phyloP scores from a whole-genome alignment of 2,888 invertebrate species.

The Limenitis camilla region DNA sequence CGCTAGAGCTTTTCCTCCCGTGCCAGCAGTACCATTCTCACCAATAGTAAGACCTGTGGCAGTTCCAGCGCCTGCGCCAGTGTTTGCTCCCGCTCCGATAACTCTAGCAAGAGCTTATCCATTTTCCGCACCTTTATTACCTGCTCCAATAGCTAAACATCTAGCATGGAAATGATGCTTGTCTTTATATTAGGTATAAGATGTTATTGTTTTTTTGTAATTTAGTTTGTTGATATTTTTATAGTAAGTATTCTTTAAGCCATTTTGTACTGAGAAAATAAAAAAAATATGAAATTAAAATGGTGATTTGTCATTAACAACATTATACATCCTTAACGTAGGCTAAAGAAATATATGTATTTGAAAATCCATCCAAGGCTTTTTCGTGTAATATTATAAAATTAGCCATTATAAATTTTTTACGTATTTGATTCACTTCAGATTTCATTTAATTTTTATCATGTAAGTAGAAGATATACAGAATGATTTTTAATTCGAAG shows the following conservation, averaged over 20 bases:
- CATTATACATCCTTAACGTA: not conserved
- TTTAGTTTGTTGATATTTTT: slow-evolving; percentile 29
- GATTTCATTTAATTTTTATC: too few relatives aligned
- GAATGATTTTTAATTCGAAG: too few relatives aligned
- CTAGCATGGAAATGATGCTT: slow-evolving; percentile 59
- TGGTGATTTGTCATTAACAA: slow-evolving; percentile 10
- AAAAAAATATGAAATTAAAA: slow-evolving; percentile 26
- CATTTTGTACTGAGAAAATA: slow-evolving; percentile 34
- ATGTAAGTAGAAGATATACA: too few relatives aligned
- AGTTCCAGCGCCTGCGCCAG: slow-evolving; percentile 34
- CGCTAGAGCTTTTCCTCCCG: slow-evolving; percentile 27
- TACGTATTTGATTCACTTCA: too few relatives aligned
- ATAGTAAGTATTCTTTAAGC: slow-evolving; percentile 30
- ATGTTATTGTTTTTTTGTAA: slow-evolving; percentile 20
- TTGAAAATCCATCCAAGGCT: too few relatives aligned
- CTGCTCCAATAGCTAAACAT: slow-evolving; percentile 42
- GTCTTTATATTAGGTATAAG: slow-evolving; percentile 27
- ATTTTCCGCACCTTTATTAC: slow-evolving; percentile 31
- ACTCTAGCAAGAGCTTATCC: slow-evolving; percentile 27
- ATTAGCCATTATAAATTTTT: too few relatives aligned
- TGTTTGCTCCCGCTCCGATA: slow-evolving; percentile 31
- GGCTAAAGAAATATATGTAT: not conserved
- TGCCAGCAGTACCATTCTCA: slow-evolving; percentile 42
- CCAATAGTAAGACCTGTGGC: slow-evolving; percentile 35
- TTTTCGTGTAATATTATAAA: too few relatives aligned